These are phyloP conservation scores for Mohoua ochrocephala DNA, from an alignment of 2,113 vertebrate genomes.

Conservation along the genomic window DNA sequence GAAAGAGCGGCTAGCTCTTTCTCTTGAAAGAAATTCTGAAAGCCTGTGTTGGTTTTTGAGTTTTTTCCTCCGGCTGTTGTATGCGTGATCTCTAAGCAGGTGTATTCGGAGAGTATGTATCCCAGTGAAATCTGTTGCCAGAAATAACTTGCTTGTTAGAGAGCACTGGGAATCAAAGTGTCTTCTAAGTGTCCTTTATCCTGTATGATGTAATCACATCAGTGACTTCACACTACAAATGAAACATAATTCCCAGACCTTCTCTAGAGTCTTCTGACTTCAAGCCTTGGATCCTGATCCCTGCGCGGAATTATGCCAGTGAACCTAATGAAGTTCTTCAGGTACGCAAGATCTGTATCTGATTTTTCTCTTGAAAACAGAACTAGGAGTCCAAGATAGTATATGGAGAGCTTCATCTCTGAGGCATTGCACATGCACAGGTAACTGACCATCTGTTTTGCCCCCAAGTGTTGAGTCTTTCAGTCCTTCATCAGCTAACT, in stretches of 20 bases:
- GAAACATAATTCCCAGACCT: not conserved
- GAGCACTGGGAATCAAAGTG: not conserved
- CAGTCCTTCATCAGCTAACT: not conserved
- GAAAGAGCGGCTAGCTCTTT: not conserved
- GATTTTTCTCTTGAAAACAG: not conserved
- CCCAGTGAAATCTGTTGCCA: not conserved
- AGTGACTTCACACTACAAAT: not conserved
- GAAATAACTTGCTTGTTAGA: constrained; percentile 5
- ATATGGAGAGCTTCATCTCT: not conserved
- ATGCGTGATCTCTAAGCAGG: not conserved
- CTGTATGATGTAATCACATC: not conserved
- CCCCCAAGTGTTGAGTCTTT: not conserved
- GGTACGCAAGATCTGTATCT: not conserved
- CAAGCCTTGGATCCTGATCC: not conserved
- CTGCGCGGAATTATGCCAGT: not conserved
- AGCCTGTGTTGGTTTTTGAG: not conserved
- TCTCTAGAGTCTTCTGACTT: not conserved
- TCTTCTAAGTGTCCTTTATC: not conserved
- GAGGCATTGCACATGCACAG: accelerated
- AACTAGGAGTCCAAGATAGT: not conserved
- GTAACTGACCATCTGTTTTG: not conserved
- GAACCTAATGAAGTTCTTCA: not conserved
- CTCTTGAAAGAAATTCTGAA: not conserved
- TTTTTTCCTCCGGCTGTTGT: not conserved
- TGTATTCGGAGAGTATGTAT: not conserved